Evolutionary conservation across 64 coral and sea anemone genomes (phyloP).

Genomic region (Dendronephthya gigantea): DNA sequence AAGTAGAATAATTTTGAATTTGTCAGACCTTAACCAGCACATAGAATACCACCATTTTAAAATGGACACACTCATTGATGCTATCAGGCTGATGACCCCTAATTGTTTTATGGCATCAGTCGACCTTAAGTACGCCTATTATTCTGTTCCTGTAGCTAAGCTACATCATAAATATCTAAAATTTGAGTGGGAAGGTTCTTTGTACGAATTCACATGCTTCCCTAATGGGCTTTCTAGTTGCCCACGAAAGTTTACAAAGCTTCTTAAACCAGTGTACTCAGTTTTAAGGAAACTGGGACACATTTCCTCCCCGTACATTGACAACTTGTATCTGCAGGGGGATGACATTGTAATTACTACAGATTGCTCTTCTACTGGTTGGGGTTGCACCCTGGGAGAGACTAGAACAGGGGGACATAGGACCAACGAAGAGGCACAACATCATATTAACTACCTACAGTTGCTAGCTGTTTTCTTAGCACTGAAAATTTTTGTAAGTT

Average conservation of each 20-base stretch:
- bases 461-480: neutral
- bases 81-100: slow-evolving; percentile 1
- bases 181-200: slow-evolving; percentile 19
- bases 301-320: neutral
- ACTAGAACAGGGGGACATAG: neutral
- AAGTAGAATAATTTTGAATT: slow-evolving; percentile 7
- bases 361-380: slow-evolving; percentile 38
- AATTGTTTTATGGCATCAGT: neutral
- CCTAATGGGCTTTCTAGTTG: slow-evolving; percentile 4
- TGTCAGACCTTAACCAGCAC: neutral
- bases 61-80: slow-evolving; percentile 20
- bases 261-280: neutral
- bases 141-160: slow-evolving; percentile 13
- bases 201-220: slow-evolving; percentile 21
- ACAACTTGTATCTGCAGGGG: neutral
- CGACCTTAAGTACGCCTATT: too few species aligned
- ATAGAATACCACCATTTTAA: slow-evolving; percentile 21
- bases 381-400: slow-evolving; percentile 25
- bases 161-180: slow-evolving; percentile 25
- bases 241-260: neutral
- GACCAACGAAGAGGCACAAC: slow-evolving; percentile 9
- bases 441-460: neutral
- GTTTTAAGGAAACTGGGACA: slow-evolving; percentile 14
- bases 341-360: slow-evolving; percentile 22
- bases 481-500: neutral